These are phyloP conservation scores for Pipistrellus kuhlii DNA, from an alignment of 2,797 vertebrate species.

Conservation along the genomic window DNA sequence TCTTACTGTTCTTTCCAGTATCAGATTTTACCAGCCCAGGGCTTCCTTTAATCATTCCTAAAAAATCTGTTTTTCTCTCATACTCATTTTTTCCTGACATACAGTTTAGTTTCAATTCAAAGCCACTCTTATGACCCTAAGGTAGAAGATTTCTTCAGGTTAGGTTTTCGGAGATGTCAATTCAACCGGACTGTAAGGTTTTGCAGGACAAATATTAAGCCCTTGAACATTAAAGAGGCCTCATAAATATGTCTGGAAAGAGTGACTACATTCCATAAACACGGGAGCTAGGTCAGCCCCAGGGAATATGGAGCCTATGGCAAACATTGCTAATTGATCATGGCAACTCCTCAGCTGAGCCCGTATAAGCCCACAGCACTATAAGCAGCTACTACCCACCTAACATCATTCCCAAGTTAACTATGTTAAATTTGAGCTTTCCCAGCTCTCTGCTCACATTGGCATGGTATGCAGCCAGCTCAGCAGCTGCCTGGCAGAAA, in stretches of 20 bases:
- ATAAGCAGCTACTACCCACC: neutral
- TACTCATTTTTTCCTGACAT: neutral
- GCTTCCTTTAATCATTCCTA: neutral
- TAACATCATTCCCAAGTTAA: neutral
- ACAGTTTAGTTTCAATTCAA: neutral
- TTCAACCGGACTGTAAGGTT: neutral
- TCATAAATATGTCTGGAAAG: neutral
- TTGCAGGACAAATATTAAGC: neutral
- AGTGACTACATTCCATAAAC: neutral
- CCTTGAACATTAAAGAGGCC: neutral
- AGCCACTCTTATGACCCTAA: neutral
- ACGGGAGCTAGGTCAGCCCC: neutral
- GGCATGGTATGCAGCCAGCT: neutral
- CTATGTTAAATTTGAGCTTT: neutral
- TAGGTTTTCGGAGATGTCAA: neutral
- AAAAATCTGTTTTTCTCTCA: neutral
- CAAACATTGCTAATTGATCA: neutral
- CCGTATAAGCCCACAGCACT: neutral
- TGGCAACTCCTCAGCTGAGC: neutral
- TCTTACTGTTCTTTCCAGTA: neutral
- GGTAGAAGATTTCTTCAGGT: neutral
- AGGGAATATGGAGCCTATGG: neutral
- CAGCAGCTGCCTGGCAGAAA: neutral
- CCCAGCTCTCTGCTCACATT: neutral
- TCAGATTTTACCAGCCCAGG: neutral